phyloP scores from a whole-genome alignment of 1,140 invertebrate species.

The Pollicipes pollicipes region DNA sequence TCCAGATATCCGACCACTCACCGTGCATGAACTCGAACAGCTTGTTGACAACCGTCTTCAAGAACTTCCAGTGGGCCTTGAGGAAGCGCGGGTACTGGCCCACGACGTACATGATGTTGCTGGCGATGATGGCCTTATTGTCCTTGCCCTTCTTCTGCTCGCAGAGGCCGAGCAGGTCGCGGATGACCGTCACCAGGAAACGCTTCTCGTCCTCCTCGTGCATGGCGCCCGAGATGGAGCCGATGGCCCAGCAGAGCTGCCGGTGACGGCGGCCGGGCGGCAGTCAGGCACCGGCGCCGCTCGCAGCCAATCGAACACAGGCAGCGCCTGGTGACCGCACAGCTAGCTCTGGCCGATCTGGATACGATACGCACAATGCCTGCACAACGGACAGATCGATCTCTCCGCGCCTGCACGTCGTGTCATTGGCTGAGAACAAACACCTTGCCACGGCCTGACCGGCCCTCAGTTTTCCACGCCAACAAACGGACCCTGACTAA shows the following conservation, averaged over 20 bases:
- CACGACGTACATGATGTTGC: constrained; percentile 99
- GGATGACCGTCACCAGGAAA: constrained; percentile 98
- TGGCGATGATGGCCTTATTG: constrained; percentile 99
- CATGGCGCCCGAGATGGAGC: constrained; percentile 97
- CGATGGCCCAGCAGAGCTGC: constrained; percentile 92
- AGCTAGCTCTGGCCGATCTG: no score
- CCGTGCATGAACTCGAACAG: constrained; percentile 99
- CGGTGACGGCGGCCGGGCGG: constrained; percentile 17
- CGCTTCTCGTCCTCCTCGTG: constrained; percentile 98
- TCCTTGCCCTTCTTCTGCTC: constrained; percentile 99
- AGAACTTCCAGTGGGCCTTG: constrained; percentile 98
- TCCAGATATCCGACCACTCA: no score
- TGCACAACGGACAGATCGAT: no score
- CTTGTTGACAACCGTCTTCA: constrained; percentile 99
- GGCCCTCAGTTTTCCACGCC: no score
- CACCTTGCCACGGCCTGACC: no score
- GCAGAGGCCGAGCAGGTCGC: constrained; percentile 92
- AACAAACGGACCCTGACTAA: no score
- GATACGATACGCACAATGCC: no score
- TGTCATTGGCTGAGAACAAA: no score
- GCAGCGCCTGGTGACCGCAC: no score
- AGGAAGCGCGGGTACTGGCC: constrained; percentile 98
- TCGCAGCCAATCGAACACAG: no score
- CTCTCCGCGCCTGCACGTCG: no score
- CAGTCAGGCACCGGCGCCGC: neutral